Evolutionary conservation across 2,113 vertebrate genomes (phyloP), one percentile per base, ranked within the genome.

Genomic region (human (Homo sapiens)): DNA sequence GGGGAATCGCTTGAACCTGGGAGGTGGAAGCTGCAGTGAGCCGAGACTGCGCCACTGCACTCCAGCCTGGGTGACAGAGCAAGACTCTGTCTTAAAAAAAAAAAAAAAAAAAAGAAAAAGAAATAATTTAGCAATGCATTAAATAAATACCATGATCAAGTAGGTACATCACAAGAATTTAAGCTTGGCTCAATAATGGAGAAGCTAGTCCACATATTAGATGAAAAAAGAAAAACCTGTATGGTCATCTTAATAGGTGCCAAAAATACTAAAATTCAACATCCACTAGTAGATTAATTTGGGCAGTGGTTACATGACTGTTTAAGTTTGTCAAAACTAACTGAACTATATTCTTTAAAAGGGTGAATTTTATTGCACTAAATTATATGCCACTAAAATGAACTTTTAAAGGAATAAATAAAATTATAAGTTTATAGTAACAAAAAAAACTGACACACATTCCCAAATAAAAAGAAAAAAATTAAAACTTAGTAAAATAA

Each of bases 381-480:
- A 85, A 86, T 85, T 93, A n/a, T 89, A 32, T 96, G 45, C 84
- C 48, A 17, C 3, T 79, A 84, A 93, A 88, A 75, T 92, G 89
- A 72, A 96, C 45, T 92, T 90, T 86, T 23, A 86, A 40, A 91
- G 70, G 20, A 82, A 79, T 68, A 76, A 90, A 88, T 78, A 66
- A 68, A 83, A 68, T 45, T 45, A 45, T 35, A 17, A 93, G 32
- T 86, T 73, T 95, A 17, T 85, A 13, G 30, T 52, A 80, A 81
- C 32, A 91, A 79, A 93, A 87, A 38, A 86, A 89, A 72, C 12
- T 7, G 35, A 89, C 43, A 95, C 23, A 66, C 6, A 76, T 59
- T 89, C 18, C 12, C 66, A 14, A 89, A 61, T 61, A 75, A 81
- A 80, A 75, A 59, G 76, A 85, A 78, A 95, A 78, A 70, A 32